Evolutionary conservation across 64 coral and sea anemone species (phyloP), one percentile per base, ranked within the genome.

Genomic region (Orbicella faveolata): DNA sequence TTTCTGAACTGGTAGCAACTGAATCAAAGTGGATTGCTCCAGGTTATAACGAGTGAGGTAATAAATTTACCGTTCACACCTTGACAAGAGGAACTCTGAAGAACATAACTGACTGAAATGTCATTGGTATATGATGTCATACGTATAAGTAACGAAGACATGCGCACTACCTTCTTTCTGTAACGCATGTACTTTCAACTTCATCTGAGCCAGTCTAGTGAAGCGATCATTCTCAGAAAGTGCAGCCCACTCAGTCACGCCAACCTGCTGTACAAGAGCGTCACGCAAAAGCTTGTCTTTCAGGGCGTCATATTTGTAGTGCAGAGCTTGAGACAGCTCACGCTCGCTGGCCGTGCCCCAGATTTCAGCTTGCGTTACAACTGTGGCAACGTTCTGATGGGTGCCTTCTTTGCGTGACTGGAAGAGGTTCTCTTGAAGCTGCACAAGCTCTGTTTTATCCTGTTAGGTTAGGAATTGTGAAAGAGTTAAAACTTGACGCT

Each of bases 221-320:
- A 93, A 87, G 3, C 91, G 90, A 21, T 99, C 96, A 66, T 82
- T 95, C 78, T 99, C 96, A 73, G 62, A 86, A 34, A 99, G 78
- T 6, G 94, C 88, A 59, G 74, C 89, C 96, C 96, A 99, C 67
- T 95, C 96, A 0, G 91, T 86, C 30, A 93, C 91, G 55, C 96
- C 91, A 48, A 95, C 52, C 76, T 99, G 93, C 25, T 96, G 93
- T 37, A 96, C 83, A 26, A 99, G 70, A 3, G 94, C 79, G 16
- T 99, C 96, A 57, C 94, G 88, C 67, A 99, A 84, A 19, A 99
- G 75, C 63, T 88, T 99, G 73, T 99, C 94, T 30, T 92, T 87
- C 26, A 99, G 84, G 2, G 88, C 94, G 64, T 99, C 96, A 44
- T 95, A 99, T 68, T 99, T 99, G 76, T 93, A 89, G 44, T 99